Conservation (phyloP, 1,140 invertebrate genomes). For the Saccostrea glomerata region DNA sequence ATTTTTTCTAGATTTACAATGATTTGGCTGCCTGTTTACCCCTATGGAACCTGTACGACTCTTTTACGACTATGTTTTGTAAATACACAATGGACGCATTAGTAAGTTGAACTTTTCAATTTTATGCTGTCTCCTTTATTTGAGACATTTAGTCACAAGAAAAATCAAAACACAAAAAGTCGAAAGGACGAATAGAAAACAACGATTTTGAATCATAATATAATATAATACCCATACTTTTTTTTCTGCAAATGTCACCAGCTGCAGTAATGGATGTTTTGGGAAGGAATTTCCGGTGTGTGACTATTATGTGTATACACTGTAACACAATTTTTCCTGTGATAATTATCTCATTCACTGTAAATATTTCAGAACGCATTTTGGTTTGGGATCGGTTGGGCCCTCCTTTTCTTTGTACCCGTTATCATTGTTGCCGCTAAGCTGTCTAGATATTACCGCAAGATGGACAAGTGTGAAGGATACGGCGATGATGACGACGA, state of each 20-base stretch:
- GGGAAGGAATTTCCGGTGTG: too few relatives aligned
- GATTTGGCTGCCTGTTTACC: slow-evolving; percentile 57
- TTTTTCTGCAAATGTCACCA: too few relatives aligned
- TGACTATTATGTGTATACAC: too few relatives aligned
- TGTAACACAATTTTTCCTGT: too few relatives aligned
- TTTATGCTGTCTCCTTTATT: neutral
- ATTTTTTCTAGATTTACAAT: slow-evolving; percentile 50
- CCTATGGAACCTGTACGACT: slow-evolving; percentile 59
- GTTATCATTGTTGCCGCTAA: slow-evolving; percentile 44
- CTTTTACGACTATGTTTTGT: slow-evolving; percentile 55
- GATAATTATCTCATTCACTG: too few relatives aligned
- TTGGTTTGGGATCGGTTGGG: slow-evolving; percentile 54
- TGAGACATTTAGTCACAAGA: too few relatives aligned
- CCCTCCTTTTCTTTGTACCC: slow-evolving; percentile 47
- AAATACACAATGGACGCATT: slow-evolving; percentile 58
- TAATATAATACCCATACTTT: too few relatives aligned
- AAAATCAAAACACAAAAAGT: too few relatives aligned
- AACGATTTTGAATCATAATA: too few relatives aligned
- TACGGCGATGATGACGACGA: slow-evolving; percentile 47
- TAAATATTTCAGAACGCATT: slow-evolving; percentile 50
- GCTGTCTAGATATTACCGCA: slow-evolving; percentile 49
- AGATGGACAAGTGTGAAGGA: slow-evolving; percentile 53
- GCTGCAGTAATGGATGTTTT: too few relatives aligned
- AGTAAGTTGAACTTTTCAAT: slow-evolving; percentile 37
- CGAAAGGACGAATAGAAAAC: too few relatives aligned